Conservation (phyloP, 1,140 invertebrate genomes). For the Drosophila tropicalis region DNA sequence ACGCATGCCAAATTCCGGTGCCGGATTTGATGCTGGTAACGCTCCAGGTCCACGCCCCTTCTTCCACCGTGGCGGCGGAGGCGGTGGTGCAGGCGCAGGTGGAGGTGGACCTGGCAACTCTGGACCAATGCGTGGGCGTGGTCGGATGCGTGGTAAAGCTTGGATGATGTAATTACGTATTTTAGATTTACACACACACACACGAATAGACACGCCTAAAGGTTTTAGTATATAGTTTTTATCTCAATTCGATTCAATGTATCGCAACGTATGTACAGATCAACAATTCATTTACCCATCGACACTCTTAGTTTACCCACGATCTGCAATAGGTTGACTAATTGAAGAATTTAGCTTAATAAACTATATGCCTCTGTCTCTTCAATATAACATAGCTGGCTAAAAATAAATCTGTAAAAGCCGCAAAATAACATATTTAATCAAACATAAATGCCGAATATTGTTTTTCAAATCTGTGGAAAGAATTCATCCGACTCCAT, state of each 20-base stretch:
- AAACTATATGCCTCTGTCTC: neutral
- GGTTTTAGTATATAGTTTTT: constrained; percentile 60
- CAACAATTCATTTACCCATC: constrained; percentile 7
- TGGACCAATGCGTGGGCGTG: constrained; percentile 60
- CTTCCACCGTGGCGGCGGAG: constrained; percentile 41
- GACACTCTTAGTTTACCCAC: neutral
- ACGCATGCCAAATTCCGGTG: constrained; percentile 52
- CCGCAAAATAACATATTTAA: neutral
- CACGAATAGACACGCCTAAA: constrained; percentile 19
- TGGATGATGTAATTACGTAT: constrained; percentile 80
- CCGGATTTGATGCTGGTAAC: constrained; percentile 54
- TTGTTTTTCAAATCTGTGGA: neutral
- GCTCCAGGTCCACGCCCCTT: constrained; percentile 43
- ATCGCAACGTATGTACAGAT: constrained; percentile 35
- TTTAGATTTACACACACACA: constrained; percentile 41
- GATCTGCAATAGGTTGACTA: constrained; percentile 2
- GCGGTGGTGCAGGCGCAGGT: constrained; percentile 28
- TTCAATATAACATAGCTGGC: neutral
- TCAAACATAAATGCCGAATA: neutral
- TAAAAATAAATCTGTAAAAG: neutral
- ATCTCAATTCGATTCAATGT: constrained; percentile 62
- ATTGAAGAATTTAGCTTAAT: neutral
- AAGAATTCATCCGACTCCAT: neutral
- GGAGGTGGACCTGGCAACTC: constrained; percentile 50
- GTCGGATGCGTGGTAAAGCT: constrained; percentile 78